Conservation (phyloP, 2,113 vertebrate genomes). For the Gadus chalcogrammus region DNA sequence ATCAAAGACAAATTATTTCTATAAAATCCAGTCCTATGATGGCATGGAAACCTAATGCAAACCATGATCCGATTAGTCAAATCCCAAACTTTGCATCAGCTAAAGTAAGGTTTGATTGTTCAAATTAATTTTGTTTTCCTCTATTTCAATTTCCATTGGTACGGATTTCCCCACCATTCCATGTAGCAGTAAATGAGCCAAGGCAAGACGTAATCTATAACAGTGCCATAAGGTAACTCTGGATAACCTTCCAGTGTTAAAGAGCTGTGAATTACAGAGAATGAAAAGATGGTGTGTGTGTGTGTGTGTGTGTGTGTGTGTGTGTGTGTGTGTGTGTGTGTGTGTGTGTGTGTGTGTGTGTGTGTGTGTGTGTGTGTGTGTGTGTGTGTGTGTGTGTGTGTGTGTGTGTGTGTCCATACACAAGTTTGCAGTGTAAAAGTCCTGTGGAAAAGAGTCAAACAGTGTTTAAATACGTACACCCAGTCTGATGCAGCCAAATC, state of each 20-base stretch:
- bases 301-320: not conserved
- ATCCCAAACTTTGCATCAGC: too few relatives aligned
- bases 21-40: too few relatives aligned
- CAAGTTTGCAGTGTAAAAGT: not conserved
- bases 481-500: conserved; percentile 30
- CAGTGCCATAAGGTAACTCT: not conserved
- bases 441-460: not conserved
- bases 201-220: not conserved
- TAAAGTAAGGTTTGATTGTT: too few relatives aligned
- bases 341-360: not conserved
- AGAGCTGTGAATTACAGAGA: too few relatives aligned
- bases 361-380: not conserved
- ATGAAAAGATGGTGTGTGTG: not conserved
- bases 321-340: conserved; percentile 8
- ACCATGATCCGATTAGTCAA: too few relatives aligned
- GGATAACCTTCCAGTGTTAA: not conserved
- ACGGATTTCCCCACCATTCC: too few relatives aligned
- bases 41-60: too few relatives aligned
- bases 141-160: too few relatives aligned
- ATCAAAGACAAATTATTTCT: too few relatives aligned
- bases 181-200: not conserved
- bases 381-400: conserved; percentile 10
- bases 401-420: not conserved
- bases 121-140: too few relatives aligned
- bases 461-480: conserved; percentile 5